phyloP scores from a whole-genome alignment of 2,113 vertebrate genomes.

The Setophaga coronata region DNA sequence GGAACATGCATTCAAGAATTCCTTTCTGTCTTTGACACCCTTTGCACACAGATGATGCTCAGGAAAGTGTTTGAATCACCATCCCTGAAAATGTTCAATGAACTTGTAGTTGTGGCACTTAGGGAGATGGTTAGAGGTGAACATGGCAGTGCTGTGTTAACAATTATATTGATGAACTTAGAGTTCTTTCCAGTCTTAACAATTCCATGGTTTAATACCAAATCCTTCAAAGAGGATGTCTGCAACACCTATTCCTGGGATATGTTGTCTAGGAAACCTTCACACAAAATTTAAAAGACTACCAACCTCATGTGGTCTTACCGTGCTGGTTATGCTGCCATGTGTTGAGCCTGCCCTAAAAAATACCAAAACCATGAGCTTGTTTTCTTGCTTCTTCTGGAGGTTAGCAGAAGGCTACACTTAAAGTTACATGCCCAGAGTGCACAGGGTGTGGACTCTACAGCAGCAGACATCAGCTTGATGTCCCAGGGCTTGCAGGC shows the following conservation, averaged over 20 bases:
- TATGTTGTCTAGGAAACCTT: background rate
- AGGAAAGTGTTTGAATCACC: background rate
- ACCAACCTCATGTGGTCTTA: accelerated
- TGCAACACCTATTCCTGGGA: background rate
- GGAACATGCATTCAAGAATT: background rate
- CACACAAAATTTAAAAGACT: background rate
- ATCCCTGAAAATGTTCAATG: background rate
- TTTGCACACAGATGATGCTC: background rate
- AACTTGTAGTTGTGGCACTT: background rate
- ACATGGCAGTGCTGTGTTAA: background rate
- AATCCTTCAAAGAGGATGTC: background rate
- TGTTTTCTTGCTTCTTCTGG: background rate
- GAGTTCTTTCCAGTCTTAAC: background rate
- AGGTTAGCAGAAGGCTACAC: background rate
- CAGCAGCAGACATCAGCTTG: background rate
- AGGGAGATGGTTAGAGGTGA: background rate
- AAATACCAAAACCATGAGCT: background rate
- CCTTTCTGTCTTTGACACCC: background rate
- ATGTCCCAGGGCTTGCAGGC: background rate
- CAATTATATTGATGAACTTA: background rate
- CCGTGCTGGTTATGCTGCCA: background rate
- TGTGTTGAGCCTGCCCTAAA: background rate
- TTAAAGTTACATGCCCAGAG: background rate
- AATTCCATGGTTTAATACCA: background rate
- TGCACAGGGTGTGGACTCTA: background rate